Base-by-base conservation (phyloP, 2,113 vertebrate genomes). In the Callocephalon fimbriatum region DNA sequence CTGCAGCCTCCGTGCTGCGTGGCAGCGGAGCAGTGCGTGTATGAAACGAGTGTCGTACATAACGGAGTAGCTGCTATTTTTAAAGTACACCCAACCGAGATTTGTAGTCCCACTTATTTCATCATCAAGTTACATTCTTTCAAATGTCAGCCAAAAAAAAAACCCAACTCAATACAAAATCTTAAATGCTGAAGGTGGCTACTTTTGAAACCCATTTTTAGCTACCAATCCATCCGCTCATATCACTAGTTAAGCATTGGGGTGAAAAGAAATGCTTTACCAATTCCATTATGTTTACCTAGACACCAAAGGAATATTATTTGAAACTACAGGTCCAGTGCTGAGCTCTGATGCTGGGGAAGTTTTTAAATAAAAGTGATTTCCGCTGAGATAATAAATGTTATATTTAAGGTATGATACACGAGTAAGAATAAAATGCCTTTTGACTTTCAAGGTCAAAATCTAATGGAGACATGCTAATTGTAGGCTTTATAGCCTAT, bases 381-480 rank as follows among this genome's bases (percentile, higher is more conserved):
- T 82, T 70, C 42, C 12, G 5, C 35, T 9, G 22, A 70, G 21
- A 66, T 42, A 38, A 67, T 72, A n/a, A 21, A 29, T 37, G 71
- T 73, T 40, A 5, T 17, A n/a, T 70, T 80, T 66, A 31, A 86
- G 35, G 19, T 56, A 21, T 2, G 54, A 53, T 45, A 23, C 9
- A 1, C 10, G 16, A 59, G 10, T 31, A 72, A 75, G 56, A 84
- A 62, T 40, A 72, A 82, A 92, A 93, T 8, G 15, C 27, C 50
- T 70, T 83, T 65, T 73, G 50, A n/a, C 25, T 88, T 73, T 38
- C 75, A 95, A 95, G 82, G 82, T 92, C 85, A 86, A 31, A 67
- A 82, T 51, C 59, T 54, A 63, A 59, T 12, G 26, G 68, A 70
- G 88, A 66, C 9, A 3, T 25, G 10, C 35, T 90, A 94, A 90